These are phyloP conservation scores for Aspidoscelis tigris DNA, from an alignment of 2,113 vertebrate species.

Conservation along the genomic window DNA sequence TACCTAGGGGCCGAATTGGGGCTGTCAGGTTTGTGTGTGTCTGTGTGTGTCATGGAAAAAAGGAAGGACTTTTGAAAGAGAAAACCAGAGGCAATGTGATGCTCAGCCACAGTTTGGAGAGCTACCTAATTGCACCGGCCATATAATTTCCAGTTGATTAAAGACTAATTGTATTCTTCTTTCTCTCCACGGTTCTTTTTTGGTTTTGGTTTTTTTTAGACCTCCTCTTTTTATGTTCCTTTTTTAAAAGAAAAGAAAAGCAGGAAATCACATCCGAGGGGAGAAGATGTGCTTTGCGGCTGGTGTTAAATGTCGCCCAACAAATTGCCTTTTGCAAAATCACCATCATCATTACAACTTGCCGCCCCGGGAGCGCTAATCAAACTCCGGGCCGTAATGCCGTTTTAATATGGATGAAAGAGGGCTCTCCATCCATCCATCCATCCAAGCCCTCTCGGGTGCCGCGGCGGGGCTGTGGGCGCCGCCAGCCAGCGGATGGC, in stretches of 20 bases:
- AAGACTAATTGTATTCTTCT: constrained; percentile 75
- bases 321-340: constrained; percentile 78
- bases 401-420: constrained; percentile 89
- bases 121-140: constrained; percentile 68
- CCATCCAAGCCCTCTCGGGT: too few species aligned
- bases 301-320: constrained; percentile 87
- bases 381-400: constrained; percentile 89
- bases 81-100: constrained; percentile 60
- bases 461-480: too few species aligned
- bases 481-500: too few species aligned
- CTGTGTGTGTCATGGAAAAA: constrained; percentile 2
- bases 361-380: constrained; percentile 78
- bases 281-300: constrained; percentile 87
- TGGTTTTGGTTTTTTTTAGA: too few species aligned
- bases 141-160: constrained; percentile 84
- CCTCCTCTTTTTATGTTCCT: too few species aligned
- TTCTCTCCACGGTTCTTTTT: neutral
- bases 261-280: constrained; percentile 84
- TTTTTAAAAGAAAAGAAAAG: constrained; percentile 62
- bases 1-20: neutral
- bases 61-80: constrained; percentile 64
- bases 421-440: constrained; percentile 64
- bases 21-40: neutral
- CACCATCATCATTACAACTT: constrained; percentile 82
- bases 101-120: constrained; percentile 38